A percentile compares a stretch with the other conserved stretches of the same genome.
Conservation (phyloP, 2,797 vertebrate genomes). For the Neosilurus mollespiculum region DNA sequence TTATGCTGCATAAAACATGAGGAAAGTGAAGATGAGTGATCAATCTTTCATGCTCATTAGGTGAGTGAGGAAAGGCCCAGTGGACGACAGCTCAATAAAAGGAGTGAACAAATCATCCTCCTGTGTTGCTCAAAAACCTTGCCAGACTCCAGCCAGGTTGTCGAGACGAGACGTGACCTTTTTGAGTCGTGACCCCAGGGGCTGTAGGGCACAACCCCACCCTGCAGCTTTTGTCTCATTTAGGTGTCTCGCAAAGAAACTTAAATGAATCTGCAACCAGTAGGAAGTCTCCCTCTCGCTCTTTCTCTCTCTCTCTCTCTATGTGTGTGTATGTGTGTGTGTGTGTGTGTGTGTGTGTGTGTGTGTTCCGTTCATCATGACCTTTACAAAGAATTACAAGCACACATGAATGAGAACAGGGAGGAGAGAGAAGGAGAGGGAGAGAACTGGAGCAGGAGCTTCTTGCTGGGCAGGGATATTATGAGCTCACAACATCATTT, state of each 20-base stretch:
- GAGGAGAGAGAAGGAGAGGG: background rate
- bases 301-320: constrained; percentile 3
- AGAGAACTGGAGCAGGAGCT: background rate
- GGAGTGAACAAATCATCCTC: constrained; percentile 53
- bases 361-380: constrained; percentile 27
- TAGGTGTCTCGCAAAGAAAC: constrained; percentile 29
- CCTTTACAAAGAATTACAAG: constrained; percentile 44
- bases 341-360: background rate
- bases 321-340: no score
- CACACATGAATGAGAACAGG: constrained; percentile 36
- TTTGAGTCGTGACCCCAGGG: constrained; percentile 61
- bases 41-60: constrained; percentile 69
- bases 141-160: constrained; percentile 52
- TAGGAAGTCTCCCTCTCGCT: constrained; percentile 9
- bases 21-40: constrained; percentile 58
- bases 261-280: constrained; percentile 12
- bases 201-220: constrained; percentile 3
- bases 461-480: background rate
- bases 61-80: constrained; percentile 55
- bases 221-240: constrained; percentile 11
- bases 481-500: background rate
- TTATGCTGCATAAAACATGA: constrained; percentile 66
- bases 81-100: constrained; percentile 50
- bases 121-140: constrained; percentile 56
- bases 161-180: constrained; percentile 64